Conservation (phyloP, 1,140 invertebrate species). For the Bombus polaris region DNA sequence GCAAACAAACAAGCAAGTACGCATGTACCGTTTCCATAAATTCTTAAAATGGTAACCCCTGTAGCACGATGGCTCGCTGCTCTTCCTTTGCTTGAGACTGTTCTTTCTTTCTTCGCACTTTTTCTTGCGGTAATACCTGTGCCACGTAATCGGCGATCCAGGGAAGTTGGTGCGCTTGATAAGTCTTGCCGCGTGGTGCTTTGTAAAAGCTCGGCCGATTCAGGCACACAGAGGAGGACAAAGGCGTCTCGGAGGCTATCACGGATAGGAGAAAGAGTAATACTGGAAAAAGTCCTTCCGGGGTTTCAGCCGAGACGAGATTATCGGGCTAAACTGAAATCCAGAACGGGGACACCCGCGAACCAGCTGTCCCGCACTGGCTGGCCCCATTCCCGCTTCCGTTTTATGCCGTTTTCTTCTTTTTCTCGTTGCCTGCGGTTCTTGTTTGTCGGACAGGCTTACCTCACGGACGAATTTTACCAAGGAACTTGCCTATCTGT, state of each 20-base stretch:
- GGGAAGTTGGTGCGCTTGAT: conserved; percentile 58
- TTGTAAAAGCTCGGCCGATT: conserved; percentile 51
- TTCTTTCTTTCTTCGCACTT: background rate
- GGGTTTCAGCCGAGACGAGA: conserved; percentile 51
- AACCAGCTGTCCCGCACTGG: conserved; percentile 43
- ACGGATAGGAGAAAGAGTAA: conserved; percentile 38
- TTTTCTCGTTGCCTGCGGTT: background rate
- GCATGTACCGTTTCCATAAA: too few relatives aligned
- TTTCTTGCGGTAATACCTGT: conserved; percentile 47
- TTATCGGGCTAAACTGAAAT: conserved; percentile 70
- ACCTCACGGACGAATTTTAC: background rate
- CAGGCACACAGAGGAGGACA: background rate
- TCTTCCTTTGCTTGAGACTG: too few relatives aligned
- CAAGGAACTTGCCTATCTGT: background rate
- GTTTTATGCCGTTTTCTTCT: background rate
- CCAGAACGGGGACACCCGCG: conserved; percentile 50
- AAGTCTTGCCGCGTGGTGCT: conserved; percentile 55
- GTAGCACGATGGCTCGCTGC: background rate
- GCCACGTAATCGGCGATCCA: conserved; percentile 71
- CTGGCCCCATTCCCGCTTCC: conserved; percentile 38
- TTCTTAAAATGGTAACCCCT: background rate
- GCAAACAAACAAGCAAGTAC: too few relatives aligned
- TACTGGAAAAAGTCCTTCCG: conserved; percentile 49
- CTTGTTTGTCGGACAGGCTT: conserved; percentile 24
- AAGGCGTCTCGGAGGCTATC: background rate